Base-by-base conservation (phyloP, 2,888 invertebrate genomes). In the Agonopterix alstromeriana region DNA sequence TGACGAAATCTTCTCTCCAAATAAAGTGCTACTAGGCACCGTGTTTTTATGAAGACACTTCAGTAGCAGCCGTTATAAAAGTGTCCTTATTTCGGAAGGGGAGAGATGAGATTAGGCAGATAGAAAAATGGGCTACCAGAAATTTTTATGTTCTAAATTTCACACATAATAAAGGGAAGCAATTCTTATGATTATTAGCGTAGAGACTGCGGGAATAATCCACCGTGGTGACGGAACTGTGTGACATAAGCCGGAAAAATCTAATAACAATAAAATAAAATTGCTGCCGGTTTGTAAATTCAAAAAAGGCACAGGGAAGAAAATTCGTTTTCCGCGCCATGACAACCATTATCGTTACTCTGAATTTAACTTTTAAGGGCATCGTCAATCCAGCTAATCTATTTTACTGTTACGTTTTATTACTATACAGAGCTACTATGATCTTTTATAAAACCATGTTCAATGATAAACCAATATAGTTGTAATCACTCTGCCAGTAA, bases 231-330 rank as follows among this genome's bases (percentile, higher is more conserved):
- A 82, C 85, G 76, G 69, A 70, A 73, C 74, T 67, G 78, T 77
- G 84, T 86, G 88, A 88, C 88, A 82, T 86, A 86, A 88, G 75
- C 87, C 84, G 84, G 83, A 85, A 88, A 86, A 88, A 85, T 87
- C 85, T 87, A 85, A 88, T 88, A 87, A 87, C 88, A 88, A 87
- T 88, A 88, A 88, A 88, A 87, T 84, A 85, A 82, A 87, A 88
- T 88, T 88, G 89, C 86, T 64, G 70, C 73, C 79, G 80, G 82
- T 87, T 86, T 87, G 86, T 83, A 84, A 83, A 84, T 87, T 86
- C 80, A 80, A 85, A 83, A 56, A 68, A 53, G 67, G 78, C 73
- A 82, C 69, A 79, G 83, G 85, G 82, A 80, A 78, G 80, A 75
- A 80, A 83, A 82, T 84, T 85, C 82, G 83, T 82, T 86, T 84